A percentile compares a stretch with the other conserved stretches of the same genome.
These are phyloP conservation scores for Bombyx huttoni DNA, from an alignment of 2,888 invertebrate species.

Conservation along the genomic window DNA sequence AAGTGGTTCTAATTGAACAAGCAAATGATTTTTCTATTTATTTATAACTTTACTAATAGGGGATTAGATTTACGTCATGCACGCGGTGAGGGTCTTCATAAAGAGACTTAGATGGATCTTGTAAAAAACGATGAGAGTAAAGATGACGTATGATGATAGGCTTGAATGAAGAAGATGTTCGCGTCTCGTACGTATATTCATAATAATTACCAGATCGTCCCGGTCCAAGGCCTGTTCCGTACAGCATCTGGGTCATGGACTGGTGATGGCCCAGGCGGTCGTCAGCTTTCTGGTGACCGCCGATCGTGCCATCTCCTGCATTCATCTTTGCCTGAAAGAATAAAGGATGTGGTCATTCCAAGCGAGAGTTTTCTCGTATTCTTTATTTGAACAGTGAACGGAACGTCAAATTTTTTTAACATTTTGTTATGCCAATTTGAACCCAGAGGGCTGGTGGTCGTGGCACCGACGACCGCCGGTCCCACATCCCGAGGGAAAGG, in stretches of 20 bases:
- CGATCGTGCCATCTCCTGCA: constrained; percentile 66
- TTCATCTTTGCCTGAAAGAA: constrained; percentile 75
- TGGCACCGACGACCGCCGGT: too few relatives aligned
- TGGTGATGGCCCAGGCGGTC: constrained; percentile 62
- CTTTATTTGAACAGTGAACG: constrained; percentile 5
- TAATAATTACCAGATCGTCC: constrained; percentile 53
- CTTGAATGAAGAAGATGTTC: neutral
- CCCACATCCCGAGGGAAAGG: too few relatives aligned
- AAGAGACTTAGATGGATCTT: too few relatives aligned
- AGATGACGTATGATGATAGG: too few relatives aligned
- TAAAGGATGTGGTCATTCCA: constrained; percentile 5
- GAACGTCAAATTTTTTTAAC: neutral
- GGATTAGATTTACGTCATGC: too few relatives aligned
- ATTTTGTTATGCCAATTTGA: too few relatives aligned
- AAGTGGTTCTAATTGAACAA: too few relatives aligned
- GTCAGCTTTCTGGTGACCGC: constrained; percentile 62
- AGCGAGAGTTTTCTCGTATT: constrained; percentile 2
- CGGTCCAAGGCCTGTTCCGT: constrained; percentile 60
- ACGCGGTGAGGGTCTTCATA: too few relatives aligned
- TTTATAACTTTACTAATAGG: too few relatives aligned
- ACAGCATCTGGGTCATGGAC: constrained; percentile 70
- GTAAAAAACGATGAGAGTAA: too few relatives aligned
- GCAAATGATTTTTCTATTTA: too few relatives aligned
- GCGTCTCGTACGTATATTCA: neutral
- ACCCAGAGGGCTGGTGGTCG: too few relatives aligned